A percentile compares a stretch with the other conserved stretches of the same genome.
Evolutionary conservation across 2,797 vertebrate genomes (phyloP).

Genomic region (Spinibarbus caldwelli): DNA sequence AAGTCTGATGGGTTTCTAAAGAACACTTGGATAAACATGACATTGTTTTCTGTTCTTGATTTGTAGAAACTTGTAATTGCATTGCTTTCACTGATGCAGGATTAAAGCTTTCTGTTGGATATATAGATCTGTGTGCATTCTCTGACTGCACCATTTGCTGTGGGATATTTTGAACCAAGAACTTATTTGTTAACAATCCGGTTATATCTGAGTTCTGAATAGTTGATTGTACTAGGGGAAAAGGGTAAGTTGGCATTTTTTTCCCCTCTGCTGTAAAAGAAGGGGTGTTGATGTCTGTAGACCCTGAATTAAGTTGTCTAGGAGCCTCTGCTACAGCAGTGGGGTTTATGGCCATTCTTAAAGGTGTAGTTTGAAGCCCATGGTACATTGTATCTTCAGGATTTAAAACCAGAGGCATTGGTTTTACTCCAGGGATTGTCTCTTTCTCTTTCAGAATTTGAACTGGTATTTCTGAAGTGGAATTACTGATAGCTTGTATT

Average conservation of each 20-base stretch:
- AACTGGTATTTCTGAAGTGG: slow-evolving; percentile 63
- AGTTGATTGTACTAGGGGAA: slow-evolving; percentile 53
- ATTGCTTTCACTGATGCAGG: not conserved
- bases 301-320: slow-evolving; percentile 71
- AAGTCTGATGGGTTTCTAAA: not conserved
- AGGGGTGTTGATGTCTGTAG: slow-evolving; percentile 66
- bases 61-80: not conserved
- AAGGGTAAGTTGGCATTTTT: slow-evolving; percentile 55
- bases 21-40: not conserved
- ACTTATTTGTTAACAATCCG: slow-evolving; percentile 44
- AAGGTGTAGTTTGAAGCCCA: slow-evolving; percentile 68
- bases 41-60: slow-evolving; percentile 13
- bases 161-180: slow-evolving; percentile 50
- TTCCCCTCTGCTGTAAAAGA: slow-evolving; percentile 54
- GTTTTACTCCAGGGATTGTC: not conserved
- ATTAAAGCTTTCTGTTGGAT: slow-evolving; percentile 40
- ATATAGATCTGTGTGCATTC: slow-evolving; percentile 46
- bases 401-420: slow-evolving; percentile 22
- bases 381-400: slow-evolving; percentile 62
- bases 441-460: slow-evolving; percentile 9
- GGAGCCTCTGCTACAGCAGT: slow-evolving; percentile 60
- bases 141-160: slow-evolving; percentile 36
- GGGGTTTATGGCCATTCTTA: slow-evolving; percentile 67
- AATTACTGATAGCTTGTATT: slow-evolving; percentile 64
- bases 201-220: slow-evolving; percentile 47